A percentile compares a stretch with the other conserved stretches of the same genome.
Conservation (phyloP, 2,888 invertebrate genomes). For the Eupelmus urozonus region DNA sequence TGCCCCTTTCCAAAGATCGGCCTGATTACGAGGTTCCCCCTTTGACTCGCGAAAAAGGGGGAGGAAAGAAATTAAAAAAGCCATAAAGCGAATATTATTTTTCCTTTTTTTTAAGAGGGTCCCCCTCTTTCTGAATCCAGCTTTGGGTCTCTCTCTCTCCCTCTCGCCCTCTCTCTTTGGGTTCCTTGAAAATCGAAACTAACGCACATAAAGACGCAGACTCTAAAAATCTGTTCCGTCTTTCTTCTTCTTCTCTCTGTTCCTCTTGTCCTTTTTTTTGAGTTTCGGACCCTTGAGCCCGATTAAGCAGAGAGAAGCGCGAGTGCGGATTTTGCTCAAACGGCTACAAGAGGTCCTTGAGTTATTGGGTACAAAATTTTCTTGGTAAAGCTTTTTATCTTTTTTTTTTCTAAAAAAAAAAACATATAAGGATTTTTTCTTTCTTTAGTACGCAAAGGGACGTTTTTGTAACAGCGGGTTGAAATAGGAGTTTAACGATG, state of each 20-base stretch:
- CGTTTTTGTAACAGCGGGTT: too few species aligned
- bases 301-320: background rate
- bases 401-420: background rate
- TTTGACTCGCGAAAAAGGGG: slow-evolving; percentile 19
- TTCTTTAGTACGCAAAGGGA: too few species aligned
- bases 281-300: background rate
- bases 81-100: background rate
- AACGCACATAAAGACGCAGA: background rate
- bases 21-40: slow-evolving; percentile 12
- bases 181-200: slow-evolving; percentile 38
- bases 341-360: background rate
- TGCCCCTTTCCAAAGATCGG: background rate
- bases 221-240: slow-evolving; percentile 3
- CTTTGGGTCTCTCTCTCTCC: too few species aligned
- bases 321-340: background rate
- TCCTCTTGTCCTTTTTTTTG: slow-evolving; percentile 7
- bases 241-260: background rate
- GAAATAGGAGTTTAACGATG: too few species aligned
- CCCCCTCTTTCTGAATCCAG: background rate
- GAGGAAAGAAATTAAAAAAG: slow-evolving; percentile 27
- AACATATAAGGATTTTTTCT: too few species aligned
- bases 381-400: background rate
- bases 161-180: slow-evolving; percentile 1
- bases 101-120: background rate
- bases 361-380: slow-evolving; percentile 16